Base-by-base conservation (phyloP, 1,140 invertebrate species). In the Drosophila mojavensis region DNA sequence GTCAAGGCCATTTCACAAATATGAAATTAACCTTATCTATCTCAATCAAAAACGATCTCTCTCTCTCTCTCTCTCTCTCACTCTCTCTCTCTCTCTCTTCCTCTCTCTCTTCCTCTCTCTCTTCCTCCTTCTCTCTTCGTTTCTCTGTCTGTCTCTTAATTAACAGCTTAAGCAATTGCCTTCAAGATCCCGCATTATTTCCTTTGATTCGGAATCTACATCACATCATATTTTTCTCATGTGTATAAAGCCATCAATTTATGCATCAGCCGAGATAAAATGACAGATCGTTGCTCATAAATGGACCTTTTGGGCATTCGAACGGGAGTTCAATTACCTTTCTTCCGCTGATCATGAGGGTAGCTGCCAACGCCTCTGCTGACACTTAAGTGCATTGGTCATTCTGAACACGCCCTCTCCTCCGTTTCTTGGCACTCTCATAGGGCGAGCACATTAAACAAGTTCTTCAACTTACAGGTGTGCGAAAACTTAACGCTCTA, bases 281-380 rank as follows among this genome's bases (percentile, higher is more conserved):
- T 74, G 65, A 74, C 71, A 74, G 71, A 68, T 74, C 64, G 71
- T 68, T 62, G n/a, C 20, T 67, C 55, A 67, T 58, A 51, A 68
- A 36, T 50, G 13, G 33, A 59, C 7, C 20, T 54, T 39, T 39
- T 11, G 36, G 36, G 39, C 39, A 15, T 39, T 55, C 39, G 28
- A 15, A 50, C 13, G 15, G 15, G 36, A 15, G 71, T 62, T 74
- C 65, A 74, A 69, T 58, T 74, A 63, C 51, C 71, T 69, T 56
- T 9, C 65, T 62, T 24, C 17, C 10, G 15, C 30, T 13, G 17
- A 15, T 33, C 24, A 74, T 74, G 71, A 56, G 71, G 71, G 71
- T 58, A 62, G 13, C 36, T 50, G 55, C 43, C 55, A 66, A 43
- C 33, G 45, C 39, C 13, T 64, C 39, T 51, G 10, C 26, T 2